Evolutionary conservation across 2,113 vertebrate genomes (phyloP).

Genomic region (Bagarius yarrelli): DNA sequence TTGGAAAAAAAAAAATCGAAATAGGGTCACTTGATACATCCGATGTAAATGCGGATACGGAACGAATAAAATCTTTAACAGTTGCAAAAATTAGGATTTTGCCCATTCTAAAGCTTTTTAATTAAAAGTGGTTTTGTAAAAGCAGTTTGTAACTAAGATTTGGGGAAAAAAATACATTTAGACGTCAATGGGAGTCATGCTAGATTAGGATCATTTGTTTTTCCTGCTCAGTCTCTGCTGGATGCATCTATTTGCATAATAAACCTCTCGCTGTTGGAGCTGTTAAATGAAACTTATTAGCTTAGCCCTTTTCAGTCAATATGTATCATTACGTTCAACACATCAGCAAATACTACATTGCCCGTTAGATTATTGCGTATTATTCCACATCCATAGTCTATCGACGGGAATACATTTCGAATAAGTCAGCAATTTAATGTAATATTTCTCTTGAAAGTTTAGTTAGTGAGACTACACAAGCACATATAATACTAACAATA

Average conservation of each 20-base stretch:
- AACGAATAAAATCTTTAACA: too few species aligned
- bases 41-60: too few species aligned
- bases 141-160: background rate
- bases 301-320: background rate
- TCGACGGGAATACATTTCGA: background rate
- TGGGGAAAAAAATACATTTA: background rate
- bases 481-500: background rate
- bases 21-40: too few species aligned
- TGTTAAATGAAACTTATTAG: background rate
- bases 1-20: too few species aligned
- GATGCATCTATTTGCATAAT: conserved; percentile 12
- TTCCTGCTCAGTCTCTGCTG: background rate
- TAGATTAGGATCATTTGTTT: background rate
- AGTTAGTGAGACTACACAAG: background rate
- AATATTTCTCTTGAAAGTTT: background rate
- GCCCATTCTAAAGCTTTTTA: too few species aligned
- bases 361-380: background rate
- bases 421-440: background rate
- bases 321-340: background rate
- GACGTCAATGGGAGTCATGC: background rate
- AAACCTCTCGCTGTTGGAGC: background rate
- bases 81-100: too few species aligned
- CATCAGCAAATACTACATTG: background rate
- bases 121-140: too few species aligned
- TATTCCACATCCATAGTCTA: background rate